phyloP scores from a whole-genome alignment of 2,113 vertebrate genomes.

The Carollia perspicillata region DNA sequence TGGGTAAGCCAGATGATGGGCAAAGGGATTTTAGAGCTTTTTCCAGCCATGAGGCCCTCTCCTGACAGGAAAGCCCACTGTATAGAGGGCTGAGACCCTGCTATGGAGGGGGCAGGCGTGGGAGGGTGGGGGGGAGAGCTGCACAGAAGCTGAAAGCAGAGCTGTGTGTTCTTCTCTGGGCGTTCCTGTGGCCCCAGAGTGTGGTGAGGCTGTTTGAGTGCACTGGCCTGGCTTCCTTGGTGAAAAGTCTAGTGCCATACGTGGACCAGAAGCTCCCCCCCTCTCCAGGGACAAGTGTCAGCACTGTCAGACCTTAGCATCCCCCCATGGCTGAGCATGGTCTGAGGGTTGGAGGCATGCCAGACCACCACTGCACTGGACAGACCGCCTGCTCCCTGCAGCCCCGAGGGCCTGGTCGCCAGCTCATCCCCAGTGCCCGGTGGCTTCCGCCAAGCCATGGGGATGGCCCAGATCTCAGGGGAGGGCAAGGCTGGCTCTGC shows the following conservation, averaged over 20 bases:
- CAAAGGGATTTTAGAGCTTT: not conserved
- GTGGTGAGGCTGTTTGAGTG: not conserved
- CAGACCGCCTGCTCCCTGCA: rapidly evolving
- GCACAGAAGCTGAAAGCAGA: rapidly evolving
- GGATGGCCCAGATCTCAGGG: not conserved
- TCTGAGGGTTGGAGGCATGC: too few species aligned
- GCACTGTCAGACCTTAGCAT: not conserved
- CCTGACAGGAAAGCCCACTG: not conserved
- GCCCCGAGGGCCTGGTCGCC: not conserved
- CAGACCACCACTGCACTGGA: not conserved
- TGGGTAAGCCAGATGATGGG: not conserved
- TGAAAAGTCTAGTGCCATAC: rapidly evolving
- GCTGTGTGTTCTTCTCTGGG: too few species aligned
- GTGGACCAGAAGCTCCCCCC: not conserved
- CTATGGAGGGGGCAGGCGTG: rapidly evolving
- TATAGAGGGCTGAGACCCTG: not conserved
- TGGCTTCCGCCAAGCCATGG: not conserved
- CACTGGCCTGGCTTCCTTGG: not conserved
- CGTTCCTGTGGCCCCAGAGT: rapidly evolving
- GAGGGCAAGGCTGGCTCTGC: not conserved
- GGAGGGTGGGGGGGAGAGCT: rapidly evolving
- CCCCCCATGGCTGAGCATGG: not conserved
- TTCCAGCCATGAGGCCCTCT: not conserved
- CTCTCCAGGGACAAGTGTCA: not conserved
- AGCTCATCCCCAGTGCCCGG: not conserved